Evolutionary conservation across 2,113 vertebrate species (phyloP).

Genomic region (Austrofundulus limnaeus): DNA sequence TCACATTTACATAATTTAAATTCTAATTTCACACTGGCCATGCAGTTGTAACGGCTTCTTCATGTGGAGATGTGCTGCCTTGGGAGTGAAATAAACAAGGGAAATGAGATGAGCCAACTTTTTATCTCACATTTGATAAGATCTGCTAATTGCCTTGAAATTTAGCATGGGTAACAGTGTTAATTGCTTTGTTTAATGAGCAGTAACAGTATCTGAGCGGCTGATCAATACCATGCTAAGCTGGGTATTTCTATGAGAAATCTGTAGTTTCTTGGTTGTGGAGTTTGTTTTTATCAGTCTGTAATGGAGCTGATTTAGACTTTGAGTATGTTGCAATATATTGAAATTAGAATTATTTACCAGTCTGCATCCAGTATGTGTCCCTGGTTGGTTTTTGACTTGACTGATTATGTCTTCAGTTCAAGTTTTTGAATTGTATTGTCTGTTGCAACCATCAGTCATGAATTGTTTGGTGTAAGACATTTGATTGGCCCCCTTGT

Average conservation of each 20-base stretch:
- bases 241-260: neutral
- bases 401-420: neutral
- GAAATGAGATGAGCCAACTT: neutral
- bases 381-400: constrained; percentile 4
- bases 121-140: constrained; percentile 6
- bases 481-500: neutral
- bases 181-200: constrained; percentile 31
- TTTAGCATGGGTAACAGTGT: neutral
- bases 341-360: neutral
- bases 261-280: neutral
- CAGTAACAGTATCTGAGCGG: constrained; percentile 14
- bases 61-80: neutral
- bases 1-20: neutral
- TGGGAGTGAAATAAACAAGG: neutral
- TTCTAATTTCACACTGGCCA: neutral
- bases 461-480: neutral
- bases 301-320: neutral
- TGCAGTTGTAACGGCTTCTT: neutral
- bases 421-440: neutral
- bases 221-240: constrained; percentile 23
- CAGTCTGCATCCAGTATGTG: neutral
- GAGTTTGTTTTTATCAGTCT: neutral
- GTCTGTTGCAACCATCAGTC: neutral
- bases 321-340: neutral
- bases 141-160: constrained; percentile 10